Evolutionary conservation across 1,140 invertebrate genomes (phyloP), one percentile per base, ranked within the genome.

Genomic region (Neodiprion lecontei): DNA sequence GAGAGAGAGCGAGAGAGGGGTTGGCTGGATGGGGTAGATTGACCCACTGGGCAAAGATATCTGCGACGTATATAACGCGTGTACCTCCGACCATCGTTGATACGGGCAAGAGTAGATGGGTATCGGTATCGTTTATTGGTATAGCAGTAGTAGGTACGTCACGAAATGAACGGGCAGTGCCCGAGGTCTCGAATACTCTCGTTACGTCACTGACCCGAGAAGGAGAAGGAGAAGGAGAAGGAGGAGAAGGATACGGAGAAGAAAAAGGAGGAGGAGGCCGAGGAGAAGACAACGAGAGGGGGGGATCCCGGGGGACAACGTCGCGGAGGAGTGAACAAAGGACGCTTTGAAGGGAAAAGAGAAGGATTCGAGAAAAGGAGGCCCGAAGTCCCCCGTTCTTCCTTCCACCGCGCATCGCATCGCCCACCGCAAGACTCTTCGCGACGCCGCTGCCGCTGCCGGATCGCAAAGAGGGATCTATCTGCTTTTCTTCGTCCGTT

Each of bases 291-390:
- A 76, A 78, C 76, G 28, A 40, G 77, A 82, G 77, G 78, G 76
- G 76, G 76, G 74, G 78, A 72, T 85, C 84, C 77, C 81, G 69
- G 75, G 80, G 80, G 82, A 81, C 53, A 9, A 61, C 73, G 72
- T 76, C 73, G 28, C 28, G 78, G 78, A 82, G 79, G 77, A 80
- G 77, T 74, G 81, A 84, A 85, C 83, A 85, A 84, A 84, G 82
- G 82, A 83, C 75, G 79, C 80, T 83, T 84, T 82, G 79, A 84
- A 82, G 82, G 84, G 78, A 83, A 76, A 75, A 74, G 75, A 76
- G 77, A 75, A 72, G 69, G 67, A 68, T 9, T 61, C 53, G 70
- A 75, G 68, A 72, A 70, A 74, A 70, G 53, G 53, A 8, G 53
- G 53, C 11, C 53, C 53, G 53, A 17, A 17, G n/a, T 21, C 17